Evolutionary conservation across 2,888 invertebrate species (phyloP), one percentile per base, ranked within the genome.

Genomic region (Trissoscelio sp.): DNA sequence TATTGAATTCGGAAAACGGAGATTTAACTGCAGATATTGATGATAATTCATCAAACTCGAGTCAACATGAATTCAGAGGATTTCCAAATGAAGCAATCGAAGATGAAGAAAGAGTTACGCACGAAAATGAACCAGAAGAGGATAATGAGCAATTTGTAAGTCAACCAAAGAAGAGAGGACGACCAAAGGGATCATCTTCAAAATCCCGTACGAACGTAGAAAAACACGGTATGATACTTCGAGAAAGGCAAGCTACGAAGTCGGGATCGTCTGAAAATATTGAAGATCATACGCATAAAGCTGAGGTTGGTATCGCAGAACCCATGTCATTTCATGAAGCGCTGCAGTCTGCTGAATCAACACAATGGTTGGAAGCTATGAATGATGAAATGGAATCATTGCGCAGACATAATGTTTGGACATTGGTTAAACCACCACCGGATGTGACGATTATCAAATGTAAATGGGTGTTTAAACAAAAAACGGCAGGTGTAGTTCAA

Each of bases 291-390:
- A 2, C 9, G 11, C 34, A 34, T 9, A n/a, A n/a, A n/a, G n/a
- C n/a, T n/a, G 11, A 0, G n/a, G 11, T n/a, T 37, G 7, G 3
- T 7, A 11, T n/a, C 1, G n/a, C 7, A 42, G 14, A 14, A 42
- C 42, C 14, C 12, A 14, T 4, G 12, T 14, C 14, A 4, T 14
- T 42, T 14, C 2, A 2, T 39, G 62, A 62, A 24, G 46, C 62
- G 1, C 2, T 46, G 4, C 14, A 34, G 11, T 46, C 46, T 5
- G 12, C 16, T 2, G 62, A 64, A 0, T 18, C 48, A 20, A 7
- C 48, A 3, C 3, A 42, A 37, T 83, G 78, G 70, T 31, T 74
- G 51, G 53, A 55, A 28, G 82, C 83, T 6, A 83, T 83, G 78
- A 64, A 66, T 16, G 69, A 58, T 3, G 80, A 83, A 51, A 64